Evolutionary conservation across 2,113 vertebrate species (phyloP).

Genomic region (Dryoscopus gambensis): DNA sequence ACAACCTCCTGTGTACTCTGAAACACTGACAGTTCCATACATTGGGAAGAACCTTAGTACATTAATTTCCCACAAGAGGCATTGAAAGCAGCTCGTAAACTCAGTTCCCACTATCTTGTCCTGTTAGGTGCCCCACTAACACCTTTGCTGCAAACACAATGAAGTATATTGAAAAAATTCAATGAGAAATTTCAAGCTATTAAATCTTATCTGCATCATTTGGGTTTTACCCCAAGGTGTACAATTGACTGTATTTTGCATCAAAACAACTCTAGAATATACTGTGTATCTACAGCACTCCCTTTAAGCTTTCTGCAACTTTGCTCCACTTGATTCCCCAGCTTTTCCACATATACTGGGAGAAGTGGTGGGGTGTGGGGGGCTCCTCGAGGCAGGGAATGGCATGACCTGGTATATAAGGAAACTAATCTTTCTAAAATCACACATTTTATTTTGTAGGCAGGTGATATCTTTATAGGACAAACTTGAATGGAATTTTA

Average conservation of each 20-base stretch:
- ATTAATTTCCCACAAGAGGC: not conserved
- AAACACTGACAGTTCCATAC: not conserved
- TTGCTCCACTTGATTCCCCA: not conserved
- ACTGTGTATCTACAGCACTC: not conserved
- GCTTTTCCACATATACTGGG: not conserved
- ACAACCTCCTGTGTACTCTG: not conserved
- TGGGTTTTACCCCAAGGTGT: not conserved
- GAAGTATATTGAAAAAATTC: not conserved
- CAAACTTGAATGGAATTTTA: not conserved
- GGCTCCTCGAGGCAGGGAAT: fast-evolving
- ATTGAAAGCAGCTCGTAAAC: not conserved
- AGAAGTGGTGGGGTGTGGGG: no score
- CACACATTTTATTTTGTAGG: not conserved
- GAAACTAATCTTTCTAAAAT: not conserved
- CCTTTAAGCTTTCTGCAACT: not conserved
- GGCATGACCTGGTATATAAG: not conserved
- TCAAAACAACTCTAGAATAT: not conserved
- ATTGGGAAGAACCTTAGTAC: not conserved
- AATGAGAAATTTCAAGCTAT: not conserved
- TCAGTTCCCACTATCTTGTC: not conserved
- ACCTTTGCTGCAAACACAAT: not conserved
- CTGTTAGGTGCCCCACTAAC: not conserved
- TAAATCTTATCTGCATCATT: not conserved
- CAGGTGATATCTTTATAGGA: not conserved
- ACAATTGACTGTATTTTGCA: not conserved